These are phyloP conservation scores for Callipepla californica DNA, from an alignment of 2,113 vertebrate genomes.

Conservation along the genomic window DNA sequence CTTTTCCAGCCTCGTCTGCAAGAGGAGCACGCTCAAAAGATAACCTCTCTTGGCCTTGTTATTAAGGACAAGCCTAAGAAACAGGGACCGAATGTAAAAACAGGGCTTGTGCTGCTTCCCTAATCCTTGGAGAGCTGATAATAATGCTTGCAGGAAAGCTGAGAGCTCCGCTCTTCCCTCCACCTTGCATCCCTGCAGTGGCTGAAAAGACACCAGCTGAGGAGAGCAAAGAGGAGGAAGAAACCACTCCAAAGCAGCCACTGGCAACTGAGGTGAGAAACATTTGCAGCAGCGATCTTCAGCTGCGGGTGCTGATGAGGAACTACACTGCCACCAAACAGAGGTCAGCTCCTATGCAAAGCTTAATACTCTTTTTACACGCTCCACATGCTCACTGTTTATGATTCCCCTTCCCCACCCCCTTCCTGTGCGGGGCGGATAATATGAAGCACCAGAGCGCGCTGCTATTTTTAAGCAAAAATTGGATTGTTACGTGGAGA, in stretches of 20 bases:
- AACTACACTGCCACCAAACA: not conserved
- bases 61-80: not conserved
- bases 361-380: not conserved
- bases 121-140: rapidly evolving
- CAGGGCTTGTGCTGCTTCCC: not conserved
- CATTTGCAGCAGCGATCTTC: not conserved
- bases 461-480: slow-evolving; percentile 45
- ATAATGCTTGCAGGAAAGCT: rapidly evolving
- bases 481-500: slow-evolving; percentile 55
- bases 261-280: not conserved
- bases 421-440: not conserved
- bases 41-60: not conserved
- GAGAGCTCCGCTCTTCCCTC: not conserved
- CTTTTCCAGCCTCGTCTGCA: not conserved
- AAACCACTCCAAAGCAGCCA: not conserved
- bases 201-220: not conserved
- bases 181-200: rapidly evolving
- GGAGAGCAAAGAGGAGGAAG: not conserved
- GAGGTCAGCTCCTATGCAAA: not conserved
- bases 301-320: not conserved
- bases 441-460: not conserved
- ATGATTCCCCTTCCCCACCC: not conserved
- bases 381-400: not conserved
- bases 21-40: not conserved
- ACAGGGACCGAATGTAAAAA: not conserved